Percentiles rank a stretch among this genome's conserved stretches.
These are phyloP conservation scores for Riparia riparia DNA, from an alignment of 2,113 vertebrate genomes.

Conservation along the genomic window DNA sequence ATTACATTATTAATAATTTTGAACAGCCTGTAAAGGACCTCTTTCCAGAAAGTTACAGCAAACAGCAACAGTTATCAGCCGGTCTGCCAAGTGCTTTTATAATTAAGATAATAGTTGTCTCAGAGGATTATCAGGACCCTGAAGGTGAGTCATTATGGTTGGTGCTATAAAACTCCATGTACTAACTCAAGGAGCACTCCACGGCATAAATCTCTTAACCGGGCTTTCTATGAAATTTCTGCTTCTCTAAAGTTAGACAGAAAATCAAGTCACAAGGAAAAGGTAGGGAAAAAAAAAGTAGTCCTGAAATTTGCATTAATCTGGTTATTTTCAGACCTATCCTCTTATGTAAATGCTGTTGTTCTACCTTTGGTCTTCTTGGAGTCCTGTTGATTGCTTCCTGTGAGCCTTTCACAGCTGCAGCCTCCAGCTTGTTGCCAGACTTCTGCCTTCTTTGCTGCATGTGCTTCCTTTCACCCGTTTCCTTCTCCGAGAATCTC, in stretches of 20 bases:
- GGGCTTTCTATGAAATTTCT: not conserved
- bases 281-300: not conserved
- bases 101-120: not conserved
- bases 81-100: not conserved
- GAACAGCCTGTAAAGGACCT: not conserved
- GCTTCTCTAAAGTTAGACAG: not conserved
- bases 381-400: not conserved
- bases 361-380: slow-evolving; percentile 50
- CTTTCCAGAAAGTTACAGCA: not conserved
- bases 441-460: not conserved
- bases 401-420: not conserved
- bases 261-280: not conserved
- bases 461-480: not conserved
- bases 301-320: not conserved
- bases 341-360: not conserved
- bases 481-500: not conserved
- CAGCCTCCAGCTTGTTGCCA: not conserved
- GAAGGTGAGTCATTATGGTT: not conserved
- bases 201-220: not conserved
- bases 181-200: not conserved
- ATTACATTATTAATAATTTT: not conserved
- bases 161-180: not conserved
- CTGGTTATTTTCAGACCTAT: not conserved
- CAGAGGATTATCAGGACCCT: not conserved
- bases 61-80: not conserved